Conservation (phyloP, 2,797 vertebrate genomes). For the Arremon brunneinucha region DNA sequence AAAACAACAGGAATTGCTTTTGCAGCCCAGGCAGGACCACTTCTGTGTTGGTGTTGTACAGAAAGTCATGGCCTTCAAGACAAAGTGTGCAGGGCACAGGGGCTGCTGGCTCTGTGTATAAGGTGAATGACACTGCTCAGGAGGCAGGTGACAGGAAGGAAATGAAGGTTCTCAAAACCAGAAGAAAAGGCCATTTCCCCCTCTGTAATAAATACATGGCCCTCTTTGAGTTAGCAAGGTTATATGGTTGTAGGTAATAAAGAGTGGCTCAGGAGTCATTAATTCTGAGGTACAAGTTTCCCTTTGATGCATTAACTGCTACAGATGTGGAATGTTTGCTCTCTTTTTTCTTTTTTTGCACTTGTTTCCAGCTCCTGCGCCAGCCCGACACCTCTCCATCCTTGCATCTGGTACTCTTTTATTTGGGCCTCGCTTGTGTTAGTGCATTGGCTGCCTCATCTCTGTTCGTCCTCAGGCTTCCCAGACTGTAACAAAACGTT, state of each 20-base stretch:
- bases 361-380: neutral
- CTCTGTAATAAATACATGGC: neutral
- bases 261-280: neutral
- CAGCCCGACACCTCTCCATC: neutral
- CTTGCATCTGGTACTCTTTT: neutral
- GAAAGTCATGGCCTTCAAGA: neutral
- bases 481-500: neutral
- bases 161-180: accelerated
- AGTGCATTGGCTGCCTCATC: neutral
- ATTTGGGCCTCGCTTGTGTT: conserved; percentile 15
- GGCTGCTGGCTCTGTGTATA: neutral
- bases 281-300: neutral
- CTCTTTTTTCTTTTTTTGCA: neutral
- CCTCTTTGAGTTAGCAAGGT: neutral
- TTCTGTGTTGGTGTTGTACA: neutral
- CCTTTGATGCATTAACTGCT: neutral
- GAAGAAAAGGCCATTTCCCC: neutral
- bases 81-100: neutral
- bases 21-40: neutral
- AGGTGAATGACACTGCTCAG: neutral
- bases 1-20: neutral
- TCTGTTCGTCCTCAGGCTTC: conserved; percentile 9
- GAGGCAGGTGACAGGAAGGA: neutral
- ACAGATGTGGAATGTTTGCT: neutral
- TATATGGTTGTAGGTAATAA: neutral